These are phyloP conservation scores for Ammospiza maritima DNA, from an alignment of 2,797 vertebrate genomes.

Conservation along the genomic window DNA sequence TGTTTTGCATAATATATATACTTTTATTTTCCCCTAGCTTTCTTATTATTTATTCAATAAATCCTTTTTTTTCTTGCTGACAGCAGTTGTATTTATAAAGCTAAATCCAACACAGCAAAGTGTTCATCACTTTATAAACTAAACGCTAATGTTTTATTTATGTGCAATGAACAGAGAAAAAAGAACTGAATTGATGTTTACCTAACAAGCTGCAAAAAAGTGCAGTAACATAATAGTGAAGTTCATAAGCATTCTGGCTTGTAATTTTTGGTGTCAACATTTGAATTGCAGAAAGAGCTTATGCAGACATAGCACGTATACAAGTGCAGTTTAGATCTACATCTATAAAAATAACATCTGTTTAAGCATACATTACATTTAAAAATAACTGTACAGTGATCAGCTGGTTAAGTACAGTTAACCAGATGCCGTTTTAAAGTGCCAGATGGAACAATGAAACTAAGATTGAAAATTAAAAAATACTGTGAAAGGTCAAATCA, in stretches of 20 bases:
- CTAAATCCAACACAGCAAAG: slow-evolving; percentile 82
- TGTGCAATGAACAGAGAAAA: slow-evolving; percentile 84
- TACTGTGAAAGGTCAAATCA: slow-evolving; percentile 99
- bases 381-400: slow-evolving; percentile 99
- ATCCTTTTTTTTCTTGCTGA: slow-evolving; percentile 85
- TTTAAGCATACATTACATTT: slow-evolving; percentile 99
- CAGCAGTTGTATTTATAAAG: slow-evolving; percentile 88
- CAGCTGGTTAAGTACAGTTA: slow-evolving; percentile 99
- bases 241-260: slow-evolving; percentile 84
- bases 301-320: slow-evolving; percentile 85
- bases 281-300: slow-evolving; percentile 89
- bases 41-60: slow-evolving; percentile 90
- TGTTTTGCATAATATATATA: slow-evolving; percentile 80
- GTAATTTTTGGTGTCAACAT: slow-evolving; percentile 91
- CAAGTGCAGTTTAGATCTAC: slow-evolving; percentile 87
- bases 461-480: slow-evolving; percentile 98
- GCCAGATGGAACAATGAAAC: slow-evolving; percentile 99
- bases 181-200: slow-evolving; percentile 88
- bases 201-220: slow-evolving; percentile 87
- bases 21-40: slow-evolving; percentile 81
- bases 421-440: slow-evolving; percentile 99
- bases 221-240: slow-evolving; percentile 81
- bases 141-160: slow-evolving; percentile 90
- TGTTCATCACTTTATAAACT: slow-evolving; percentile 90
- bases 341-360: slow-evolving; percentile 99